These are phyloP conservation scores for Torymus tubicola DNA, from an alignment of 2,888 invertebrate genomes.

Conservation along the genomic window DNA sequence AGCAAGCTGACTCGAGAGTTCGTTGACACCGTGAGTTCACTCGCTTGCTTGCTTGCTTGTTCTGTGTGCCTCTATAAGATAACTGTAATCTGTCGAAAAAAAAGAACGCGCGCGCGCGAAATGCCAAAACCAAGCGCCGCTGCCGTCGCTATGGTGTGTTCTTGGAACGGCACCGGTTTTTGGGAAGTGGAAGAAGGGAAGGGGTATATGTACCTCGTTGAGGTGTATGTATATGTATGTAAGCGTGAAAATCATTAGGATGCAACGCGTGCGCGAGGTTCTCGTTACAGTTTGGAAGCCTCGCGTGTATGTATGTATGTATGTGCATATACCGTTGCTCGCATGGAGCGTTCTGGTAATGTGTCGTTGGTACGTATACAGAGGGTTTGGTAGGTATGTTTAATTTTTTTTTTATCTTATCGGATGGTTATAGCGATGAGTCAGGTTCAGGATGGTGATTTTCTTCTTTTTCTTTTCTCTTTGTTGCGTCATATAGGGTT, in stretches of 20 bases:
- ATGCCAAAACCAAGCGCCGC: constrained; percentile 3
- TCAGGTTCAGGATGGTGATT: too few species aligned
- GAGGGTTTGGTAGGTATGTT: too few species aligned
- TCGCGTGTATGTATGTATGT: too few species aligned
- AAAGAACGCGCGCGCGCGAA: constrained; percentile 31
- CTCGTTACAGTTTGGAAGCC: not conserved
- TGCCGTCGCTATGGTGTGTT: not conserved
- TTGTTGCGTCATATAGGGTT: too few species aligned
- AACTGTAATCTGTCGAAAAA: constrained; percentile 74
- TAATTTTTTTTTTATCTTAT: too few species aligned
- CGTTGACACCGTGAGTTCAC: constrained; percentile 69
- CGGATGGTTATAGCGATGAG: too few species aligned
- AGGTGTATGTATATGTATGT: not conserved
- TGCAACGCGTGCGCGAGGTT: constrained; percentile 27
- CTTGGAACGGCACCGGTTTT: constrained; percentile 6
- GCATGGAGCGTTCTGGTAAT: too few species aligned
- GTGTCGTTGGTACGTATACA: too few species aligned
- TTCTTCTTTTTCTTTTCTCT: too few species aligned
- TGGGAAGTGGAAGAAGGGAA: too few species aligned
- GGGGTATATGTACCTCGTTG: not conserved
- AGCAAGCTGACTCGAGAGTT: constrained; percentile 61
- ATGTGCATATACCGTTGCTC: too few species aligned
- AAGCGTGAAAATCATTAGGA: constrained; percentile 38
- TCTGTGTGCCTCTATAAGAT: constrained; percentile 61
- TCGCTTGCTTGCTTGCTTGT: not conserved